These are phyloP conservation scores for Bicyclus anynana DNA, from an alignment of 1,140 invertebrate genomes.

Conservation along the genomic window DNA sequence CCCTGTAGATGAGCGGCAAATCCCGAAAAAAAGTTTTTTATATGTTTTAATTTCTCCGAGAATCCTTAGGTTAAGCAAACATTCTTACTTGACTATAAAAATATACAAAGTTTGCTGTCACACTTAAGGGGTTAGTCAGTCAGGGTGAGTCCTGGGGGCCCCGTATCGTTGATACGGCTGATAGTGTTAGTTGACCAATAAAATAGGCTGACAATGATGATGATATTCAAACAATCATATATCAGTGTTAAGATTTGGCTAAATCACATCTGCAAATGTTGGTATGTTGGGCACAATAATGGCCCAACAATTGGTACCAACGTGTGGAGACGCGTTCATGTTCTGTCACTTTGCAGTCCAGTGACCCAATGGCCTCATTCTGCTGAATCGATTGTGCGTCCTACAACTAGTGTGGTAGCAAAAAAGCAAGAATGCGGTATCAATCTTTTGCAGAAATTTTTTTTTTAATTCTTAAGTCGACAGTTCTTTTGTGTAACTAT, in stretches of 20 bases:
- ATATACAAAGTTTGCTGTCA: no score
- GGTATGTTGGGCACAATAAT: neutral
- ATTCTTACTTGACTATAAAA: no score
- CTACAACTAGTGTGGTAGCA: neutral
- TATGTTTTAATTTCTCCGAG: no score
- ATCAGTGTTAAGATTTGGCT: neutral
- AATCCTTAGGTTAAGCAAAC: no score
- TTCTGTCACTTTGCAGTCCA: constrained; percentile 32
- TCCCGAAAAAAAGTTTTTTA: no score
- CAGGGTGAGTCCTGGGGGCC: no score
- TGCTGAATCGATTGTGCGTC: constrained; percentile 47
- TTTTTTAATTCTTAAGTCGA: neutral
- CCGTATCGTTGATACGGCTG: no score
- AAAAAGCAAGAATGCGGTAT: constrained; percentile 5
- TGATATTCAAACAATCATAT: no score
- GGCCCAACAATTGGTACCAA: neutral
- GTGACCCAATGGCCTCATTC: constrained; percentile 52
- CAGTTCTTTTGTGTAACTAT: neutral
- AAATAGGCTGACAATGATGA: no score
- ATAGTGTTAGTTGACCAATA: no score
- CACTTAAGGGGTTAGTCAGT: no score
- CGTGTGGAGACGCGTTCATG: constrained; percentile 19
- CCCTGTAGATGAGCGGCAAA: no score
- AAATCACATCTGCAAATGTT: neutral
- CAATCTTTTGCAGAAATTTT: constrained; percentile 12